A percentile compares a stretch with the other conserved stretches of the same genome.
phyloP scores from a whole-genome alignment of 2,888 invertebrate species.

The Gymnocheta viridis region DNA sequence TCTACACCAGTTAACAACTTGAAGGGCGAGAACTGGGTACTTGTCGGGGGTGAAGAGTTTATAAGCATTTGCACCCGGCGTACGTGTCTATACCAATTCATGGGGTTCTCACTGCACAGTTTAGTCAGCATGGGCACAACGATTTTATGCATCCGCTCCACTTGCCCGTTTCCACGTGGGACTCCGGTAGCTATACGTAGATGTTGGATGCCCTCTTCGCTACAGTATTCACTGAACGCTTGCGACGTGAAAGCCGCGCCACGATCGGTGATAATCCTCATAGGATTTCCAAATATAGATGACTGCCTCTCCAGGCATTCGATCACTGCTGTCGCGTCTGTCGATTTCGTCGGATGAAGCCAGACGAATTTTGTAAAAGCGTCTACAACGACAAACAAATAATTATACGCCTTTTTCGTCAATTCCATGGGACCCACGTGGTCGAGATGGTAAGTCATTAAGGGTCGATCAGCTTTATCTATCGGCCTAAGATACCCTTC shows the following conservation, averaged over 20 bases:
- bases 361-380: neutral
- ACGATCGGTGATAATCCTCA: neutral
- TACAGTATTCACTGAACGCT: neutral
- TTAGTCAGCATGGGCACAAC: neutral
- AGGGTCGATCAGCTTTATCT: neutral
- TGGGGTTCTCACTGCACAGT: neutral
- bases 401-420: neutral
- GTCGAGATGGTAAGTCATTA: neutral
- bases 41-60: conserved; percentile 1
- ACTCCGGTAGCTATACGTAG: neutral
- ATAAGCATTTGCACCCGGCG: conserved; percentile 15
- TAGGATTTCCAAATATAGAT: neutral
- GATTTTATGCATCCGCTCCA: conserved; percentile 31
- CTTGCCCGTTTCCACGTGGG: conserved; percentile 8
- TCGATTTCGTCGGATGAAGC: neutral
- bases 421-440: neutral
- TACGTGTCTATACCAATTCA: conserved; percentile 39
- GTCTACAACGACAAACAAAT: neutral
- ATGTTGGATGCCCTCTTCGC: neutral
- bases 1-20: conserved; percentile 20
- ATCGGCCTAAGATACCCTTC: neutral
- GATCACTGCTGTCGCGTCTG: neutral
- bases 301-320: conserved; percentile 1
- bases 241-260: neutral
- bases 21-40: neutral